Evolutionary conservation across 30 jellyfish, hydroid and myxozoan genomes (phyloP).

Genomic region (Turritopsis dohrnii): DNA sequence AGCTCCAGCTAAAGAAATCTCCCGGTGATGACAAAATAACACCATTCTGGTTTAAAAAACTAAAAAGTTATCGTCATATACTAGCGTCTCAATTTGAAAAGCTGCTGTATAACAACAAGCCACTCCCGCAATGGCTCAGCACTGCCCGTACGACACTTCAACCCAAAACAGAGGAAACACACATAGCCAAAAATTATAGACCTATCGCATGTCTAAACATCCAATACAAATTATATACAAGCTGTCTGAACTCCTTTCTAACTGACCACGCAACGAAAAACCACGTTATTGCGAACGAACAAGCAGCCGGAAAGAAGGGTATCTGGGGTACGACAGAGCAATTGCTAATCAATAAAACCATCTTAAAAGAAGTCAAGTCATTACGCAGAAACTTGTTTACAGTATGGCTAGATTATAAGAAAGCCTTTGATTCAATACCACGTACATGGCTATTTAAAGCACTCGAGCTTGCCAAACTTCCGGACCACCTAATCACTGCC

Average conservation of each 20-base stretch:
- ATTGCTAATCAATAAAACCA: conserved; percentile 8
- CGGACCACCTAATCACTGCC: neutral
- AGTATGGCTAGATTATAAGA: conserved; percentile 14
- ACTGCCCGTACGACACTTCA: neutral
- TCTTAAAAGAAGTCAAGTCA: neutral
- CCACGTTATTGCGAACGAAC: neutral
- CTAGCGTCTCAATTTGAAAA: neutral
- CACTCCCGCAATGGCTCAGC: neutral
- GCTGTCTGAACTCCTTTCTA: neutral
- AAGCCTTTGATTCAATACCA: conserved; percentile 14
- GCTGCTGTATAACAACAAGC: neutral
- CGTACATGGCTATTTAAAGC: neutral
- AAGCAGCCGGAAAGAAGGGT: neutral
- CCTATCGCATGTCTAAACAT: conserved; percentile 12
- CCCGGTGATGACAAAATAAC: conserved; percentile 22
- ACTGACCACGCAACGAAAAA: neutral
- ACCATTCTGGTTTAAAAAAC: conserved; percentile 13
- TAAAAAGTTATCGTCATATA: neutral
- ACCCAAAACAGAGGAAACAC: neutral
- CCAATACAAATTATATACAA: neutral
- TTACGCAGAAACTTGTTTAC: neutral
- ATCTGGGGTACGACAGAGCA: neutral
- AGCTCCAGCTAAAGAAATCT: neutral
- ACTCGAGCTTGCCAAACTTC: neutral
- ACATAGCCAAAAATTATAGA: neutral